Evolutionary conservation across 2,888 invertebrate species (phyloP).

Genomic region (Caenorhabditis auriculariae): DNA sequence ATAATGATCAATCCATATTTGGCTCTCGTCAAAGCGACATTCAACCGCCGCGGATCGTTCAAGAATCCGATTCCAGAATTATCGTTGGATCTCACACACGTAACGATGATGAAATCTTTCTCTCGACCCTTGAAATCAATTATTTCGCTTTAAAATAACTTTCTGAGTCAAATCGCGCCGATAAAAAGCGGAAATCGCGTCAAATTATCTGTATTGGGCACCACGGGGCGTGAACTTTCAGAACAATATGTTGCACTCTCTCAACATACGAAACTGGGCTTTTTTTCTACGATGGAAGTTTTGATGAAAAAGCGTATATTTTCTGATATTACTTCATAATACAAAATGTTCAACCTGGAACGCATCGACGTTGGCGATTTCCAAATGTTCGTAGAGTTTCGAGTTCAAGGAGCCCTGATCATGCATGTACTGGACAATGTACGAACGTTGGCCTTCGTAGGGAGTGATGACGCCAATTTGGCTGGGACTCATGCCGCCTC

Average conservation of each 20-base stretch:
- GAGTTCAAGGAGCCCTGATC: constrained; percentile 94
- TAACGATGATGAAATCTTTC: constrained; percentile 98
- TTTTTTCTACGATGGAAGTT: too few species aligned
- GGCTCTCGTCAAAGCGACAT: constrained; percentile 94
- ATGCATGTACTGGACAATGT: constrained; percentile 95
- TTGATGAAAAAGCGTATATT: too few species aligned
- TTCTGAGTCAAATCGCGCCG: not conserved
- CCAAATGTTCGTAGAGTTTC: constrained; percentile 90
- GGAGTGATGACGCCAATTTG: constrained; percentile 96
- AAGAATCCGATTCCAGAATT: constrained; percentile 98
- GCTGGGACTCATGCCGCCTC: constrained; percentile 91
- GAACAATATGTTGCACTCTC: too few species aligned
- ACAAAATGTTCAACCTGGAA: constrained; percentile 69
- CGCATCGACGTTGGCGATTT: constrained; percentile 98
- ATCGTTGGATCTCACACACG: constrained; percentile 96
- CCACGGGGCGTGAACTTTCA: too few species aligned
- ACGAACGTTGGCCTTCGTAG: constrained; percentile 93
- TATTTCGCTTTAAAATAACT: not conserved
- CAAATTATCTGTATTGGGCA: too few species aligned
- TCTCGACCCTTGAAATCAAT: constrained; percentile 75
- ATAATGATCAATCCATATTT: constrained; percentile 82
- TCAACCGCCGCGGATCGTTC: constrained; percentile 93
- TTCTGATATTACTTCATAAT: too few species aligned
- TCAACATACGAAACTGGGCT: too few species aligned
- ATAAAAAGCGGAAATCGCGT: constrained; percentile 72